These are phyloP conservation scores for Falco rusticolus DNA, from an alignment of 2,797 vertebrate genomes.

Conservation along the genomic window DNA sequence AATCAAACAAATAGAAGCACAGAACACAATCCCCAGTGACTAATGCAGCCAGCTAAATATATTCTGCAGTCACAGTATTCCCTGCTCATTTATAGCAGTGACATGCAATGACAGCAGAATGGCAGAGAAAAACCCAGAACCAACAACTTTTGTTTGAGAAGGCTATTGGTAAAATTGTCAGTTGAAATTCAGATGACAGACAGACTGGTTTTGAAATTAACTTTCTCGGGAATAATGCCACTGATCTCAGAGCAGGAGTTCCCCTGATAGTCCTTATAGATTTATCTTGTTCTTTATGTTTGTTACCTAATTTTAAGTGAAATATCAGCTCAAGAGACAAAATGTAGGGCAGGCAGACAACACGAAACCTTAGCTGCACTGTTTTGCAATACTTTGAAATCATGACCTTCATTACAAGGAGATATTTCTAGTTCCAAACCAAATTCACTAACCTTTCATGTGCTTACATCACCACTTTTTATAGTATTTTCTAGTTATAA, in stretches of 20 bases:
- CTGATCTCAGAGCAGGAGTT: background rate
- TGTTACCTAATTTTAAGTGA: background rate
- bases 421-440: background rate
- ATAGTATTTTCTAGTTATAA: background rate
- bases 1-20: conserved; percentile 60
- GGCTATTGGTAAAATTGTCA: background rate
- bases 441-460: background rate
- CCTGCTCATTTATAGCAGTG: conserved; percentile 56
- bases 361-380: background rate
- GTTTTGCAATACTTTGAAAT: background rate
- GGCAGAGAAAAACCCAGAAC: conserved; percentile 24
- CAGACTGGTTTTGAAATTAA: background rate
- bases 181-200: background rate
- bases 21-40: conserved; percentile 42
- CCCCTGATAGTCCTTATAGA: background rate
- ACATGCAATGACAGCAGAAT: background rate
- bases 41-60: conserved; percentile 50
- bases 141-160: conserved; percentile 34
- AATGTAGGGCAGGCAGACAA: background rate
- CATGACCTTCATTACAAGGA: background rate
- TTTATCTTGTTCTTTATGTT: background rate
- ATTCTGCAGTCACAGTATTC: conserved; percentile 44
- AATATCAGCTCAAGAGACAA: background rate
- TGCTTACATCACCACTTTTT: background rate
- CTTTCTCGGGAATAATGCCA: background rate